Evolutionary conservation across 1,140 invertebrate genomes (phyloP).

Genomic region (Drosophila eugracilis): DNA sequence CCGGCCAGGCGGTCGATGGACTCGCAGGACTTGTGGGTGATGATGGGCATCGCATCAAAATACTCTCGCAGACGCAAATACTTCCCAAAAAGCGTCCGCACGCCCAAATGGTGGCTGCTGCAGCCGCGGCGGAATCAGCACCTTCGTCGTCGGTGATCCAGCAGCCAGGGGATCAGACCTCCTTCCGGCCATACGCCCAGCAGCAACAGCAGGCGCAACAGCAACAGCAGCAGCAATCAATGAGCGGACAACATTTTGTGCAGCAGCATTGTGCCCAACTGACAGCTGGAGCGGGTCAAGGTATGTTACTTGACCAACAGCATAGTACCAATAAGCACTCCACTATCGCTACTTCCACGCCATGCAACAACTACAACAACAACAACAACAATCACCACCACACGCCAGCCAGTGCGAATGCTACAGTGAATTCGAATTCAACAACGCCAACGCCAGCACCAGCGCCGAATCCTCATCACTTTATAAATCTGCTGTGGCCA

Average conservation of each 20-base stretch:
- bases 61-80: conserved; percentile 84
- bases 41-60: conserved; percentile 83
- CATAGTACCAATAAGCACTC: conserved; percentile 83
- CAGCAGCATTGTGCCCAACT: conserved; percentile 78
- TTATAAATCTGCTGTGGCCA: conserved; percentile 83
- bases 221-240: conserved; percentile 52
- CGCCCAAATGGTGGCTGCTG: conserved; percentile 80
- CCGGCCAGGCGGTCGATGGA: conserved; percentile 24
- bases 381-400: conserved; percentile 76
- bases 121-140: conserved; percentile 68
- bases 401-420: conserved; percentile 55
- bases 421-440: conserved; percentile 44
- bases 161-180: conserved; percentile 76
- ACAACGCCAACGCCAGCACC: conserved; percentile 58
- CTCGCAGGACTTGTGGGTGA: conserved; percentile 65
- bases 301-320: conserved; percentile 84
- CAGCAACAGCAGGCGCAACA: conserved; percentile 70
- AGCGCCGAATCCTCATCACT: conserved; percentile 81
- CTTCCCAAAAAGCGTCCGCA: conserved; percentile 82
- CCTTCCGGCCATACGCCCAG: conserved; percentile 80
- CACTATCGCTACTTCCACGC: conserved; percentile 74
- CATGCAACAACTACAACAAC: conserved; percentile 82
- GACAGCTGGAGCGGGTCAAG: conserved; percentile 68
- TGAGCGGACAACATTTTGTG: conserved; percentile 70
- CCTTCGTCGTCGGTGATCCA: conserved; percentile 76